These are phyloP conservation scores for Eospalax fontanierii DNA, from an alignment of 2,797 vertebrate species.

Conservation along the genomic window DNA sequence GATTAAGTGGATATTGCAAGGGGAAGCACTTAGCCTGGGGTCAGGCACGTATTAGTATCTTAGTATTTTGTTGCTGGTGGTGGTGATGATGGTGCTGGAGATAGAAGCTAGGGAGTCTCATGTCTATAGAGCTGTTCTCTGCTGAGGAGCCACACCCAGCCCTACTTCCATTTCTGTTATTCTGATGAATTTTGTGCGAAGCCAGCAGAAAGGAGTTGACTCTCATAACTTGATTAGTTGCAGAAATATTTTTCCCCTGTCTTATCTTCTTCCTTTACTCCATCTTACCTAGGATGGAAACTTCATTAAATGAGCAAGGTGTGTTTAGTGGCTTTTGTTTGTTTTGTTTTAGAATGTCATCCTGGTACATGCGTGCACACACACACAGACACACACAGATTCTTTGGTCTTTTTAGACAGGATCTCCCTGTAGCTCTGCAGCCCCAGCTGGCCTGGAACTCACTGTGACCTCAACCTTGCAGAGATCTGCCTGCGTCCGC, in stretches of 20 bases:
- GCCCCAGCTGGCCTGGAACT: no score
- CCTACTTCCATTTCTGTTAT: conserved; percentile 16
- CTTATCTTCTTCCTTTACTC: background rate
- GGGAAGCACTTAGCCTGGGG: conserved; percentile 15
- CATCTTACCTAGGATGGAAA: conserved; percentile 7
- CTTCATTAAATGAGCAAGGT: background rate
- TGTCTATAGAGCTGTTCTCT: background rate
- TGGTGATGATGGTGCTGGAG: background rate
- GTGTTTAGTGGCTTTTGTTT: background rate
- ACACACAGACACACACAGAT: no score
- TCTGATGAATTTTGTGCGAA: conserved; percentile 47
- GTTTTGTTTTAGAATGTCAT: background rate
- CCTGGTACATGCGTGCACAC: background rate
- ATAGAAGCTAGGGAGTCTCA: background rate
- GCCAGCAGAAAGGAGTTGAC: conserved; percentile 37
- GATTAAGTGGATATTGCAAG: conserved; percentile 6
- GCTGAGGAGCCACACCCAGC: background rate
- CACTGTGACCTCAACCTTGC: no score
- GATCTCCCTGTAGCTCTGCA: no score
- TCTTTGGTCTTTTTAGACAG: no score
- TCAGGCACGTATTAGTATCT: background rate
- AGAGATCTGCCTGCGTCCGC: no score
- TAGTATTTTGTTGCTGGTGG: background rate
- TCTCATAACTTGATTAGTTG: conserved; percentile 48
- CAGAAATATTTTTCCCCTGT: conserved; percentile 1